phyloP scores from a whole-genome alignment of 2,888 invertebrate species.

The Lamellibrachia columna region DNA sequence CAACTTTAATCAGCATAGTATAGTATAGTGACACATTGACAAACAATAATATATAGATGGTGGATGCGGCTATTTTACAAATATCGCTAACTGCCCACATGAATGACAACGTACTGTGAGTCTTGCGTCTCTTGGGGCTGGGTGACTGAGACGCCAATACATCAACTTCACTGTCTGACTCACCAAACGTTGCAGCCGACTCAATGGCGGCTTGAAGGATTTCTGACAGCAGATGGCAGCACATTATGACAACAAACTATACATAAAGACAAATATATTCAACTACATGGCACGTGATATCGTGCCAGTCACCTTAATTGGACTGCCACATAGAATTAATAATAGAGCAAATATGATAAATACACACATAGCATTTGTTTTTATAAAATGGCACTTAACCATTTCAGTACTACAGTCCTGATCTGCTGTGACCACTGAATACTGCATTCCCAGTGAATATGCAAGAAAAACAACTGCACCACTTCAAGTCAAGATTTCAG shows the following conservation, averaged over 20 bases:
- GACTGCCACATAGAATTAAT: neutral
- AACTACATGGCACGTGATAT: neutral
- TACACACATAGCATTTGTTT: neutral
- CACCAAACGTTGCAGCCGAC: conserved; percentile 20
- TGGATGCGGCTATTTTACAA: neutral
- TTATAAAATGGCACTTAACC: neutral
- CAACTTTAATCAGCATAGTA: too few species aligned
- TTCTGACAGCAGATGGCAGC: conserved; percentile 20
- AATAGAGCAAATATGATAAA: neutral
- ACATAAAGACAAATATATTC: neutral
- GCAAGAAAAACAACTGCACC: too few species aligned
- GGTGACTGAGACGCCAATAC: conserved; percentile 13
- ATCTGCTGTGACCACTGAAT: too few species aligned
- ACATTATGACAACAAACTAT: neutral
- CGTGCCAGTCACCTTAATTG: neutral
- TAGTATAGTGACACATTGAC: neutral
- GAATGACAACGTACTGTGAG: neutral
- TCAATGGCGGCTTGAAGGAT: conserved; percentile 26
- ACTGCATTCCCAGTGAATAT: too few species aligned
- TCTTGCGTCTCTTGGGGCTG: neutral
- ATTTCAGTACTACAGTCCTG: too few species aligned
- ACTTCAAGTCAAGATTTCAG: too few species aligned
- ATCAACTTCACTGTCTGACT: conserved; percentile 27
- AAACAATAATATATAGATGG: neutral
- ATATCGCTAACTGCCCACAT: neutral